Evolutionary conservation across 1,140 invertebrate species (phyloP), one percentile per base, ranked within the genome.

Genomic region (Trichonephila clavata): DNA sequence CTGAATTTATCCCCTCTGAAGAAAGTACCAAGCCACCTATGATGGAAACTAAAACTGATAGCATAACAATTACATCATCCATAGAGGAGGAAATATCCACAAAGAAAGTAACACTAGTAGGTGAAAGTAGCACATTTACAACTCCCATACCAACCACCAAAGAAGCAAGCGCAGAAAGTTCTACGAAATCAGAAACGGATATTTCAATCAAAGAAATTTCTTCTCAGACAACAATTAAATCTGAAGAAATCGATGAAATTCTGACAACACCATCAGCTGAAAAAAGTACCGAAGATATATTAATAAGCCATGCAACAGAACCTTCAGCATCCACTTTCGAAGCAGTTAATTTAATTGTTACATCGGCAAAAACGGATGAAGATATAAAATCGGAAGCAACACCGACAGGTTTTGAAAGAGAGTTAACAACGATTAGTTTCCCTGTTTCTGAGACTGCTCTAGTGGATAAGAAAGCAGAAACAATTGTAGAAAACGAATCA

Each of bases 21-120:
- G 59, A 68, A 68, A 68, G 65, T 13, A 86, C 84, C 32, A n/a
- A 91, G 94, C 50, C 59, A 86, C n/a, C 24, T 88, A 18, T 24
- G n/a, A 7, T 68, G n/a, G 65, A 68, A 68, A 24, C 10, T 10
- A 13, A n/a, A 57, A 65, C 60, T 65, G 94, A 90, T 43, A 61
- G 92, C 43, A 87, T 86, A 50, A 60, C 80, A 60, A 93, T 6
- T n/a, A 61, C 16, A 14, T 24, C 65, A 68, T 68, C 13, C 13
- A 24, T 8, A 13, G 65, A 68, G 14, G 24, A 24, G 27, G 8
- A 24, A 24, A 68, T 27, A 3, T 4, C 65, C n/a, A 27, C 21
- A 68, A 27, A 3, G 21, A 13, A 50, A 50, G 10, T 13, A 50
- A 10, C 39, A 50, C 18, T 16, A 63, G 18, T 18, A 63, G 0